These are phyloP conservation scores for Actinemys pallida DNA, from an alignment of 2,113 vertebrate genomes.

Conservation along the genomic window DNA sequence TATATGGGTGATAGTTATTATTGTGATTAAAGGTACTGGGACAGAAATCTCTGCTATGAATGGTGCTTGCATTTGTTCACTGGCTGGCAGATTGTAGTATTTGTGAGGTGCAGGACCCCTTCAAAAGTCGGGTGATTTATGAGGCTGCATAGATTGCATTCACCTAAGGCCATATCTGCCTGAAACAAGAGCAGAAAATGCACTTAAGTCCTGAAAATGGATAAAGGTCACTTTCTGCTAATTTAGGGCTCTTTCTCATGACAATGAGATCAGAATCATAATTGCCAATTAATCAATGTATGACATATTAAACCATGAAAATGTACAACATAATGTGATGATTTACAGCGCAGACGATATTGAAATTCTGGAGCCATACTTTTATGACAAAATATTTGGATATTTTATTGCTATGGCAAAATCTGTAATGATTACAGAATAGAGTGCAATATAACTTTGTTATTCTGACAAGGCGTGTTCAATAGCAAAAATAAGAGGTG, in stretches of 20 bases:
- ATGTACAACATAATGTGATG: not conserved
- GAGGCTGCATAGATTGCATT: not conserved
- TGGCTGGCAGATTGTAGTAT: not conserved
- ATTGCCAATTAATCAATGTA: not conserved
- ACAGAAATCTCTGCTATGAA: not conserved
- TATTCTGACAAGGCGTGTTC: not conserved
- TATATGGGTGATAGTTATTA: too few relatives aligned
- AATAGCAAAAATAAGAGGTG: conserved; percentile 8
- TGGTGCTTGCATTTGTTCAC: not conserved
- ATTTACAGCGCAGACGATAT: not conserved
- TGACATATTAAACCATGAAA: not conserved
- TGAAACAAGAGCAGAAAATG: not conserved
- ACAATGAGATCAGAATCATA: not conserved
- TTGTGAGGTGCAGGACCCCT: not conserved
- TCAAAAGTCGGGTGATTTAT: not conserved
- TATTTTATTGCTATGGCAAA: not conserved
- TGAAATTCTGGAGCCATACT: not conserved
- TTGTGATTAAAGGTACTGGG: too few relatives aligned
- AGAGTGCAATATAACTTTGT: not conserved
- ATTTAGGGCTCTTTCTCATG: not conserved
- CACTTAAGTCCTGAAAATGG: not conserved
- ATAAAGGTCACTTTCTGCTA: not conserved
- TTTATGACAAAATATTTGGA: not conserved
- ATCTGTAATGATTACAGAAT: not conserved
- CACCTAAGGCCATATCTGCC: not conserved